Evolutionary conservation across 2,113 vertebrate genomes (phyloP), one percentile per base, ranked within the genome.

Genomic region (Pelvicachromis taeniatus): DNA sequence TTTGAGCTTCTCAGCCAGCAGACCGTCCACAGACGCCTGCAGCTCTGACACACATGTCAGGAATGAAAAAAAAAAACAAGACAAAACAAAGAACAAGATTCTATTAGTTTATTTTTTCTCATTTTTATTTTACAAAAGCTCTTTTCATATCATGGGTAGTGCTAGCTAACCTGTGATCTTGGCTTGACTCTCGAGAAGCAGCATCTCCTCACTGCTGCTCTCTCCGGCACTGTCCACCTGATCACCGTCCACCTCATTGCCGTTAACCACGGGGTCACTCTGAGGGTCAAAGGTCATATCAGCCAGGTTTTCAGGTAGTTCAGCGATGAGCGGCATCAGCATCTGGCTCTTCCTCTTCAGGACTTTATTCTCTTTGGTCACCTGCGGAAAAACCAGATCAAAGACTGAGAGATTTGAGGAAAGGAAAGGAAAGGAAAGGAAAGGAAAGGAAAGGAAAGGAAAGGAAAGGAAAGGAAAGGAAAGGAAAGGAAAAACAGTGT

Each of bases 1-100:
- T 17, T 95, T 94, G 73, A 96, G 92, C 88, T 93, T 96, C 86
- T 97, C 96, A 5, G 83, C 85, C 83, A 97, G 77, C 42, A 97
- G 92, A 42, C 78, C 81, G 13, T 96, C 96, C 29, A 97, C 61
- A 33, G 92, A 93, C 1, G 85, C 88, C 94, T 97, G 96, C 26
- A 97, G 86, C 8, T 95, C 97, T 97, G 81, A 56, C 23, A 75
- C 50, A 56, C 38, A 82, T 50, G 10, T 48, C 31, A 65, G 21
- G 14, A 26, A 45, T 13, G 42, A 6, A 29, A 50, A 48, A 12
- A 53, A 45, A 4, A 48, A 29, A 56, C 54, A 56, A 56, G 33
- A n/a, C 58, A 61, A 61, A 63, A 19, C 19, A n/a, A 40, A 63
- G 12, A 21, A 63, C 10, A n/a, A 23, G n/a, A 3, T 40, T 23